phyloP scores from a whole-genome alignment of 2,797 vertebrate genomes.

The Pyrocephalus nanus region DNA sequence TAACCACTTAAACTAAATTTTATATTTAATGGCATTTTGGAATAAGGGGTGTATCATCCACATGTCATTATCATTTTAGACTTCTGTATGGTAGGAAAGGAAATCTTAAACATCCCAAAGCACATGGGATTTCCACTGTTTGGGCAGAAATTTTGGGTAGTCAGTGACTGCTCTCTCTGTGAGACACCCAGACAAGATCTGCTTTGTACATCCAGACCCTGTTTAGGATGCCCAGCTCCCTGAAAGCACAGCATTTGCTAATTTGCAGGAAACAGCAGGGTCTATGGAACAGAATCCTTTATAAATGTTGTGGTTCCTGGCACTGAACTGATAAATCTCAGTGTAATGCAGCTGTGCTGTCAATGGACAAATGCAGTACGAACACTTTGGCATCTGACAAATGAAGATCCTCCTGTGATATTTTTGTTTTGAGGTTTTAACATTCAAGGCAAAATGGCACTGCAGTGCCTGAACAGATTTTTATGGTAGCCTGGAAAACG shows the following conservation, averaged over 20 bases:
- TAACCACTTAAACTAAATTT: neutral
- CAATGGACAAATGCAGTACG: neutral
- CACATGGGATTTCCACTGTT: neutral
- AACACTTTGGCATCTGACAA: neutral
- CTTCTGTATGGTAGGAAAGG: neutral
- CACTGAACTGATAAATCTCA: neutral
- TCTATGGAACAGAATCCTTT: neutral
- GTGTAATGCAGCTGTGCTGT: neutral
- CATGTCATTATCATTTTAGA: neutral
- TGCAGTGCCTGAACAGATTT: neutral
- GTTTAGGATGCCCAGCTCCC: neutral
- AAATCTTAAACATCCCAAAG: neutral
- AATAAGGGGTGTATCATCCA: neutral
- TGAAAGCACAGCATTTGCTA: neutral
- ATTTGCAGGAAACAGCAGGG: neutral
- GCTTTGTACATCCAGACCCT: neutral
- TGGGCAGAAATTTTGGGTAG: neutral
- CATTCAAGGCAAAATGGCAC: neutral
- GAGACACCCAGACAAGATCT: neutral
- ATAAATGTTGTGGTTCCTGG: neutral
- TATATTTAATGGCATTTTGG: neutral
- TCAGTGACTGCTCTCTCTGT: neutral
- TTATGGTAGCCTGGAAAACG: neutral
- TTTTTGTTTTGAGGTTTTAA: neutral
- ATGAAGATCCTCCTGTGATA: neutral